Conservation (phyloP, 2,113 vertebrate genomes). For the Hippocampus barbouri region DNA sequence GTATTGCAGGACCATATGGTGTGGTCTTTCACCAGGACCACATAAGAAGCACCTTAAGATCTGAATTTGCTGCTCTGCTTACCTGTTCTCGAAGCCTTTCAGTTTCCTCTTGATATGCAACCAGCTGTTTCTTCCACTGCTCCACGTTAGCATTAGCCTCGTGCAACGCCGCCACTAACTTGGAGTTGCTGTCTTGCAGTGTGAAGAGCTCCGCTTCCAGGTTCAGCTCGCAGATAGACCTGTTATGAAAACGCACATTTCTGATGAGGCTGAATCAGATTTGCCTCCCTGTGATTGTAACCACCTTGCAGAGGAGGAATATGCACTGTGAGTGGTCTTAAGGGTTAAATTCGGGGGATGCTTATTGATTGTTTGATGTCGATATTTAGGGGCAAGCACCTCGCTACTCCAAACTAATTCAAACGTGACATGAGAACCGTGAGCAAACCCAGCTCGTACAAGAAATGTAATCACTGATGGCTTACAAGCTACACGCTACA, state of each 20-base stretch:
- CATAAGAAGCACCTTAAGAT: background rate
- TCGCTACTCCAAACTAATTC: constrained; percentile 1
- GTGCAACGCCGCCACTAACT: constrained; percentile 85
- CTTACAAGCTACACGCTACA: background rate
- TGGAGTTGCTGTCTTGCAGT: constrained; percentile 92
- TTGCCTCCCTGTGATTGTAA: no score
- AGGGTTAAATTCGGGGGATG: no score
- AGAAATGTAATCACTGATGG: background rate
- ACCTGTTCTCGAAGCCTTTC: constrained; percentile 86
- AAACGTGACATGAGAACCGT: constrained; percentile 9
- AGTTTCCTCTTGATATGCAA: constrained; percentile 86
- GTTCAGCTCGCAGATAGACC: constrained; percentile 93
- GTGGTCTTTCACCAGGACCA: no score
- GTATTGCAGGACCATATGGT: no score
- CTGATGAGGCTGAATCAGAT: background rate
- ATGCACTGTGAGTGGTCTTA: background rate
- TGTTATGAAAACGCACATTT: constrained; percentile 33
- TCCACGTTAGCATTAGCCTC: constrained; percentile 90
- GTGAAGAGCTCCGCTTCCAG: constrained; percentile 93
- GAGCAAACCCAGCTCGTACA: background rate
- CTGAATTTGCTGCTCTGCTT: background rate
- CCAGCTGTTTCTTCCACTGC: constrained; percentile 95
- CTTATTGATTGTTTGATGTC: no score
- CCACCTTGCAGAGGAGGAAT: background rate
- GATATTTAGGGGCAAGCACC: background rate